Conservation (phyloP, 2,888 invertebrate species). For the Synanthedon formicaeformis region DNA sequence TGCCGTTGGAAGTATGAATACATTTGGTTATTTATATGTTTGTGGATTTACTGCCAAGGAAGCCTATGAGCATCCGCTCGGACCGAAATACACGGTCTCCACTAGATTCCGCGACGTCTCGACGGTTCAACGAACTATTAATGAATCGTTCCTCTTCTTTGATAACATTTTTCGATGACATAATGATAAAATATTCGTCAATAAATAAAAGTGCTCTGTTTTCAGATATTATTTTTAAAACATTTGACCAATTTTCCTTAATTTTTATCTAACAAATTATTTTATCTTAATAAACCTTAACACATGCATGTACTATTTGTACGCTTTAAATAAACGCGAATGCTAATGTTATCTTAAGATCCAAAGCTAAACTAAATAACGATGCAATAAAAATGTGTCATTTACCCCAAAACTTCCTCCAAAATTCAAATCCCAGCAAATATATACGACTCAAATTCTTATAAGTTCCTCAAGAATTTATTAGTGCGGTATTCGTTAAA, state of each 20-base stretch:
- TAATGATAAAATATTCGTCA: not conserved
- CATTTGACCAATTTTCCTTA: too few relatives aligned
- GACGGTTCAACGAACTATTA: conserved; percentile 51
- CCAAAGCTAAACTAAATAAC: too few relatives aligned
- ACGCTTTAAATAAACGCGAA: too few relatives aligned
- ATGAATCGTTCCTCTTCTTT: not conserved
- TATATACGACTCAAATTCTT: conserved; percentile 37
- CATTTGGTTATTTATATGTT: conserved; percentile 47
- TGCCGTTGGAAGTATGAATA: conserved; percentile 32
- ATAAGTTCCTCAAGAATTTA: conserved; percentile 36
- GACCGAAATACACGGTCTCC: conserved; percentile 54
- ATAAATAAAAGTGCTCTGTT: not conserved
- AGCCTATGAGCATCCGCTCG: conserved; percentile 51
- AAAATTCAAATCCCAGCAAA: not conserved
- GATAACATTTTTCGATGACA: not conserved
- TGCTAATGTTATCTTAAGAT: too few relatives aligned
- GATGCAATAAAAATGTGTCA: too few relatives aligned
- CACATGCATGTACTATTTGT: too few relatives aligned
- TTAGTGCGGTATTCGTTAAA: conserved; percentile 36
- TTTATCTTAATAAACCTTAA: too few relatives aligned
- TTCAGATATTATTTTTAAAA: not conserved
- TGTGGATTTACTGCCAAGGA: conserved; percentile 53
- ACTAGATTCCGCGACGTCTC: conserved; percentile 67
- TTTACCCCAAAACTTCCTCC: too few relatives aligned
- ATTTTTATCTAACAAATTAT: too few relatives aligned